These are phyloP conservation scores for Istiophorus platypterus DNA, from an alignment of 2,113 vertebrate genomes.

Conservation along the genomic window DNA sequence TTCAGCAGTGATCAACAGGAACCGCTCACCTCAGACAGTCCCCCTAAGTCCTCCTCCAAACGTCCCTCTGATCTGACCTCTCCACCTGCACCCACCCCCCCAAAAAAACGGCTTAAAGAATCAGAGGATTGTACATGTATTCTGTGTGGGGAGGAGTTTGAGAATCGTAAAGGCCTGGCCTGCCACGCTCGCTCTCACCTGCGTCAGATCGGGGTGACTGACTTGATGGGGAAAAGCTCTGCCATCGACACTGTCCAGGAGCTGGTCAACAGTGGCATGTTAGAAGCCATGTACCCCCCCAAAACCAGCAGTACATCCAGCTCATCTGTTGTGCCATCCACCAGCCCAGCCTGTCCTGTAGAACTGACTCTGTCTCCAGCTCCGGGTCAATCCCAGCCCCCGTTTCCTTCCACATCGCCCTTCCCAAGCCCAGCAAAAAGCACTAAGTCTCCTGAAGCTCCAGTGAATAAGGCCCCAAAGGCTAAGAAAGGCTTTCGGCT, in stretches of 20 bases:
- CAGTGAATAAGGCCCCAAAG: constrained; percentile 69
- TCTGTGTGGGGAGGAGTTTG: constrained; percentile 85
- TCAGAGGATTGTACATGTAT: constrained; percentile 66
- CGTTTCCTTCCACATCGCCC: constrained; percentile 20
- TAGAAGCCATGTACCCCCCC: background rate
- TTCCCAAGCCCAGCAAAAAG: constrained; percentile 30
- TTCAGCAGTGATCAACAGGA: constrained; percentile 20
- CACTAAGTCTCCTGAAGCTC: constrained; percentile 56
- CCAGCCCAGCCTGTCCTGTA: background rate
- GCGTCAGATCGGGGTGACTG: constrained; percentile 84
- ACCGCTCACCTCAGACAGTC: constrained; percentile 47
- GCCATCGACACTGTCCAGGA: constrained; percentile 83
- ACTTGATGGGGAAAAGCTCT: constrained; percentile 83
- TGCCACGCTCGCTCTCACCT: constrained; percentile 86
- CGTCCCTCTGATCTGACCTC: constrained; percentile 58
- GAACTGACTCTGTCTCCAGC: constrained; percentile 28
- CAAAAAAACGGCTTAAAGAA: constrained; percentile 79
- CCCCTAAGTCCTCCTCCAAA: constrained; percentile 68
- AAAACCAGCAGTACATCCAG: constrained; percentile 10
- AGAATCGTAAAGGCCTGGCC: constrained; percentile 85
- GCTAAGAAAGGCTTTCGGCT: constrained; percentile 83
- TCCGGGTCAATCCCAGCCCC: background rate
- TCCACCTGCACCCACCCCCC: constrained; percentile 56
- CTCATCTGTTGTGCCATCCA: constrained; percentile 27
- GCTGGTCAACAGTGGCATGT: constrained; percentile 74